Evolutionary conservation across 2,113 vertebrate species (phyloP).

Genomic region (Ploceus nigricollis): DNA sequence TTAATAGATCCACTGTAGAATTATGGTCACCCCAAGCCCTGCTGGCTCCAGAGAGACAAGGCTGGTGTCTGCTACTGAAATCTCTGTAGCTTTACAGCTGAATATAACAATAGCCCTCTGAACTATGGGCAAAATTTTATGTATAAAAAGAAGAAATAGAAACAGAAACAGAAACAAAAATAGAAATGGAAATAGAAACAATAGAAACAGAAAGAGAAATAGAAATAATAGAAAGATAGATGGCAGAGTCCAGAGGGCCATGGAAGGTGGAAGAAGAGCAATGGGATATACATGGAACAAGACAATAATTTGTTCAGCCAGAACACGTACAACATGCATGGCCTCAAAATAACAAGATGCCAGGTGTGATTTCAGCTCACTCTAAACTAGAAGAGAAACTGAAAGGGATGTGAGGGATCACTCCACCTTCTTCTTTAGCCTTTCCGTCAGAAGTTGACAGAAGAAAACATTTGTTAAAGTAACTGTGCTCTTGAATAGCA

Average conservation of each 20-base stretch:
- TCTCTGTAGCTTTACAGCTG: not conserved
- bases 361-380: not conserved
- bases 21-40: not conserved
- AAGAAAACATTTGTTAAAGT: not conserved
- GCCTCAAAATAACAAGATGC: not conserved
- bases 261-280: not conserved
- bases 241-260: not conserved
- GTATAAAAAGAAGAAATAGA: not conserved
- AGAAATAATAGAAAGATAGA: not conserved
- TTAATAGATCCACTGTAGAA: not conserved
- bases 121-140: not conserved
- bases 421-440: not conserved
- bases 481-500: not conserved
- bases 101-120: not conserved
- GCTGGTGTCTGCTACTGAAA: not conserved
- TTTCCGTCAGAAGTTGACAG: not conserved
- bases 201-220: not conserved
- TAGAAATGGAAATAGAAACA: not conserved
- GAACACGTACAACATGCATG: not conserved
- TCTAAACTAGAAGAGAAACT: not conserved
- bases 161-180: not conserved
- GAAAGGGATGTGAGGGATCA: not conserved
- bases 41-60: not conserved
- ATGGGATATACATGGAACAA: not conserved
- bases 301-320: not conserved